Evolutionary conservation across 35 echinoderm and acorn worm genomes (phyloP), one percentile per base, ranked within the genome.

Genomic region (Patiria miniata): DNA sequence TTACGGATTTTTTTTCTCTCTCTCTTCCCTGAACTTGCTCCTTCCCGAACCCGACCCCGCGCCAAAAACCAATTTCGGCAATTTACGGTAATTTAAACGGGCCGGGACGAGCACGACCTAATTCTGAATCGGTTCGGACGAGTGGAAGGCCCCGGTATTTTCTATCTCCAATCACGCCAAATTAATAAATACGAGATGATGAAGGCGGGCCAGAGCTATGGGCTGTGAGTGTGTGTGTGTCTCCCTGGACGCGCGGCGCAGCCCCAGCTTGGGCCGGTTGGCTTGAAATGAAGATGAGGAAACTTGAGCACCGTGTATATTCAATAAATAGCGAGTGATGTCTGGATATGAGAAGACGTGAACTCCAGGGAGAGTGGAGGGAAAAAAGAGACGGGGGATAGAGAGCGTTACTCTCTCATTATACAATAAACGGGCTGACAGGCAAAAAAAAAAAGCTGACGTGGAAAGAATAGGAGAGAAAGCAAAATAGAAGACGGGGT

Each of bases 71-170:
- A 73, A 73, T 73, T 73, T 73, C 65, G 65, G 29, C 65, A 73
- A 73, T 73, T 73, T 73, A 34, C 34, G 65, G 65, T 73, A 73
- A 73, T 73, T 73, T 73, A 73, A 73, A 73, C 65, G 65, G 65
- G 26, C 65, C 65, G 9, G 28, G 34, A 32, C 65, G 65, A 73
- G 34, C 34, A 26, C 26, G 65, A 73, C 34, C 65, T 73, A 32
- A 73, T 26, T 73, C 65, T 32, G 23, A 10, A 73, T 73, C 29
- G 29, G 65, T 73, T 32, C 42, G 4, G 42, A 47, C 42, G 42
- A 47, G 42, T 47, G 42, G 42, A n/a, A n/a, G n/a, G n/a, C n/a
- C 65, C 65, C 34, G 65, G 65, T 34, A 73, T 73, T 73, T n/a
- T 73, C 26, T 30, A 73, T 22, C 65, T 73, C 65, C 65, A 23